Percentiles rank a stretch among this genome's conserved stretches.
These are phyloP conservation scores for Zaprionus nigranus DNA, from an alignment of 1,140 invertebrate genomes.

Conservation along the genomic window DNA sequence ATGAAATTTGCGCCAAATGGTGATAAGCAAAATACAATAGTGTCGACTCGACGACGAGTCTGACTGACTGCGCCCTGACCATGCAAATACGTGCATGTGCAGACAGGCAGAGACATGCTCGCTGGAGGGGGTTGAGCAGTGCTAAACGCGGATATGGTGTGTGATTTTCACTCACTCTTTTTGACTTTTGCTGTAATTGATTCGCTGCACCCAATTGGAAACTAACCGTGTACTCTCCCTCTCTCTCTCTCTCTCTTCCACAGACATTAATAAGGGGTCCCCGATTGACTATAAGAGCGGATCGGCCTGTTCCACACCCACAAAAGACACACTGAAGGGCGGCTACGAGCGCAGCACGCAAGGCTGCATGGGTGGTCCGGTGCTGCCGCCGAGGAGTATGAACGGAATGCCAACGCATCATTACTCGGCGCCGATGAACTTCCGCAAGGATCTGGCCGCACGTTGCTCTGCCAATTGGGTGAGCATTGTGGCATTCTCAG, in stretches of 20 bases:
- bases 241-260: slow-evolving; percentile 47
- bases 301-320: slow-evolving; percentile 84
- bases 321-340: slow-evolving; percentile 86
- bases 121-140: slow-evolving; percentile 1
- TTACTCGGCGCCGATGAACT: slow-evolving; percentile 87
- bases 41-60: slow-evolving; percentile 23
- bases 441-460: slow-evolving; percentile 93
- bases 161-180: slow-evolving; percentile 57
- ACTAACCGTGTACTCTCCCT: slow-evolving; percentile 17
- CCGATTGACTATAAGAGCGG: slow-evolving; percentile 92
- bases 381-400: slow-evolving; percentile 90
- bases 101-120: background rate
- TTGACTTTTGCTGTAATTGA: slow-evolving; percentile 35
- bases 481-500: slow-evolving; percentile 93
- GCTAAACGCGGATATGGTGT: slow-evolving; percentile 40
- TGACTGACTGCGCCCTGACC: slow-evolving; percentile 5
- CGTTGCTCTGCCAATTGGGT: slow-evolving; percentile 96
- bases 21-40: slow-evolving; percentile 81
- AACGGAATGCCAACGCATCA: slow-evolving; percentile 84
- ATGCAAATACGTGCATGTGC: background rate
- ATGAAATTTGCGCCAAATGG: slow-evolving; percentile 82
- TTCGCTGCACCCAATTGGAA: slow-evolving; percentile 22
- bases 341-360: slow-evolving; percentile 87
- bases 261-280: slow-evolving; percentile 94
- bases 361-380: slow-evolving; percentile 87